Evolutionary conservation across 2,113 vertebrate genomes (phyloP).

Genomic region (Eurystomus gularis): DNA sequence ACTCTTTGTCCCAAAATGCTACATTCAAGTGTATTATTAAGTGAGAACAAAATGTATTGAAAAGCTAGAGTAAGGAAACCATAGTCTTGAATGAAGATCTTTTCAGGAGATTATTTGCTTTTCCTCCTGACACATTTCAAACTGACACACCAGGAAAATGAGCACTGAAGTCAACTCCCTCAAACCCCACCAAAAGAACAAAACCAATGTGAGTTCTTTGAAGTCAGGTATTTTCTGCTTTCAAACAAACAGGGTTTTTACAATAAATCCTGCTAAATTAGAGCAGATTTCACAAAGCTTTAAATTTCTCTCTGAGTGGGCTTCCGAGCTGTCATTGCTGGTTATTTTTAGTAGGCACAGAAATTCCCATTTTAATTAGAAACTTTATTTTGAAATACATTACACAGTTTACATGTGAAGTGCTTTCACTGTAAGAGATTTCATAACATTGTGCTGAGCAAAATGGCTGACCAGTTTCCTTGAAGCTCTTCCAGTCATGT

Average conservation of each 20-base stretch:
- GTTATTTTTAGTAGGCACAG: constrained; percentile 54
- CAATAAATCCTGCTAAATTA: not conserved
- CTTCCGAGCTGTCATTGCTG: constrained; percentile 1
- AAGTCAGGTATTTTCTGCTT: not conserved
- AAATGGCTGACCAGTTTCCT: constrained; percentile 10
- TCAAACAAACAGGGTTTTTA: not conserved
- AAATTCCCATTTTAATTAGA: constrained; percentile 64
- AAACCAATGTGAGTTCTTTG: not conserved
- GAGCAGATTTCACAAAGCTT: not conserved
- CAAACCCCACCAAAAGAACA: not conserved
- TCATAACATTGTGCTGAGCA: constrained; percentile 33
- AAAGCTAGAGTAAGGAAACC: not conserved
- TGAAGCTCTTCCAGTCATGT: not conserved
- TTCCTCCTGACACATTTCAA: not conserved
- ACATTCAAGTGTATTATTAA: not conserved
- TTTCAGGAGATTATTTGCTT: not conserved
- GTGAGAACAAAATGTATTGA: not conserved
- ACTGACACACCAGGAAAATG: not conserved
- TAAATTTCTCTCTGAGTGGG: not conserved
- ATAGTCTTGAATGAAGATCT: not conserved
- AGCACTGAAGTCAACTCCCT: not conserved
- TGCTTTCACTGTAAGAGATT: constrained; percentile 28
- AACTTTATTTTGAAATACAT: constrained; percentile 68
- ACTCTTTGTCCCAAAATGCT: not conserved
- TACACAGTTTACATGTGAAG: constrained; percentile 52